Conservation (phyloP, 2,797 vertebrate species). For the Synanceia verrucosa region DNA sequence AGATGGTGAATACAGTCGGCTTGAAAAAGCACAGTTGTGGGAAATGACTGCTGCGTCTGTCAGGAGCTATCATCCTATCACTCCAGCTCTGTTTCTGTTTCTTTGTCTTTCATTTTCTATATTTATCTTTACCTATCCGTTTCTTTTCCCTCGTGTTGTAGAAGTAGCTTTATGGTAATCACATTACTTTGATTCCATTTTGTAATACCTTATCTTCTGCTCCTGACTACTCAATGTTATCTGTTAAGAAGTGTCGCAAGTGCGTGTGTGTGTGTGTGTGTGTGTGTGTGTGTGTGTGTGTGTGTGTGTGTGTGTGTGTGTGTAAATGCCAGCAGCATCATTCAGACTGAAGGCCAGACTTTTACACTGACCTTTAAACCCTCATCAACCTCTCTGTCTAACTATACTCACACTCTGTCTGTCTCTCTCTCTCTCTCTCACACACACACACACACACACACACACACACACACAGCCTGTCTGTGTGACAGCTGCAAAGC, state of each 20-base stretch:
- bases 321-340: constrained; percentile 58
- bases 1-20: background rate
- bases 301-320: background rate
- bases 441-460: constrained; percentile 5
- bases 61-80: constrained; percentile 19
- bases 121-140: background rate
- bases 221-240: background rate
- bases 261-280: no score
- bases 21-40: constrained; percentile 7
- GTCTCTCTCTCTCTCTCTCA: constrained; percentile 10
- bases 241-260: constrained; percentile 7
- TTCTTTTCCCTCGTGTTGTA: background rate
- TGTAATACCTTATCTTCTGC: background rate
- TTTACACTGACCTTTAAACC: constrained; percentile 64
- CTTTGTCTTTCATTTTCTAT: background rate
- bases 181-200: background rate
- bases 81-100: background rate
- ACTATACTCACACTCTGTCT: constrained; percentile 22
- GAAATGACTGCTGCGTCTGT: constrained; percentile 9
- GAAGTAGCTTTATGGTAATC: background rate
- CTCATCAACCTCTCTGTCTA: constrained; percentile 59
- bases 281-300: background rate
- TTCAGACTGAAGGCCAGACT: constrained; percentile 54
- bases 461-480: constrained; percentile 8
- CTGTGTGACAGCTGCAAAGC: constrained; percentile 36